Base-by-base conservation (phyloP, 2,888 invertebrate genomes). In the Harpalus rufipes region DNA sequence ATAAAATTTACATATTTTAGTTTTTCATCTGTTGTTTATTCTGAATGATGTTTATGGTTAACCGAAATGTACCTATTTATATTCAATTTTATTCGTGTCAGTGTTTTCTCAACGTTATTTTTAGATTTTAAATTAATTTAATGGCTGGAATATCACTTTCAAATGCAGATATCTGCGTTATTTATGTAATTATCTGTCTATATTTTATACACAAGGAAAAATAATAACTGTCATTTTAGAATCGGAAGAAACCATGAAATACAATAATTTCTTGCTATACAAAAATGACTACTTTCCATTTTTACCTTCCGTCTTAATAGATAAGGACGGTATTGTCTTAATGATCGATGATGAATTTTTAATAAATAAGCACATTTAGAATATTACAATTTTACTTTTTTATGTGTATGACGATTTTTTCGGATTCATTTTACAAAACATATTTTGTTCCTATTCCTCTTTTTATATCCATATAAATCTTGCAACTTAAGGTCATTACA, bases 51-150 rank as follows among this genome's bases (percentile, higher is more conserved):
- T 21, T 51, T 44, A 6, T 44, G 72, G 41, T 51, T 44, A 68
- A 68, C 39, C 68, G 32, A 68, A 68, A 68, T 39, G 12, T 68
- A 68, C 39, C 68, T 68, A 68, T 68, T 68, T 68, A 68, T 68
- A 68, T 68, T 68, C 68, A 68, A 68, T 68, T 25, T 68, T 68
- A 68, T 68, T 63, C 63, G 68, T 68, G 68, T 68, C 68, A 68
- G 39, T n/a, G 32, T 68, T 68, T 41, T 44, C 44, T 44, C 72
- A 6, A 74, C 10, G 72, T 10, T 74, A 74, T 44, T 74, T 74
- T 74, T 74, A 74, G 72, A 44, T 44, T 41, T 18, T 18, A 44
- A 51, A 18, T 74, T 74, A 44, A 18, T 16, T 44, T 74, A 74
- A 74, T 74, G 0, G 16, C 12, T 16, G 41, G 41, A 5, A 32